phyloP scores from a whole-genome alignment of 2,888 invertebrate genomes.

The Stramonita haemastoma region DNA sequence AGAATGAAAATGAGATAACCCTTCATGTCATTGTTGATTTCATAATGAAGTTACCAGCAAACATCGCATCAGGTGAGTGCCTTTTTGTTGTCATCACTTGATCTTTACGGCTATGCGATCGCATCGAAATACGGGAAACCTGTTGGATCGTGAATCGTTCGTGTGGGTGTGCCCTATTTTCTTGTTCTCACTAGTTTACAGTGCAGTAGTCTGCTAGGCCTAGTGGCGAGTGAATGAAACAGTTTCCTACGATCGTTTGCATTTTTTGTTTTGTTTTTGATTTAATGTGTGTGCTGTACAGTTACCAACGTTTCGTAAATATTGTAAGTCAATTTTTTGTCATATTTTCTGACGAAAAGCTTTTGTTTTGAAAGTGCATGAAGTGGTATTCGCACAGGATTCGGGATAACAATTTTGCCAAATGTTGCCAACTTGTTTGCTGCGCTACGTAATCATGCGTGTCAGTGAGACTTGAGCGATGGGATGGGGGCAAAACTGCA shows the following conservation, averaged over 20 bases:
- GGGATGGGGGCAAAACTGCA: no score
- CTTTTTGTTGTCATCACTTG: not conserved
- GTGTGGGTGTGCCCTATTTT: slow-evolving; percentile 44
- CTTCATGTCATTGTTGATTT: slow-evolving; percentile 40
- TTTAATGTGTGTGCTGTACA: no score
- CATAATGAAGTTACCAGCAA: slow-evolving; percentile 30
- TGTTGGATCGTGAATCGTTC: not conserved
- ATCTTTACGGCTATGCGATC: not conserved
- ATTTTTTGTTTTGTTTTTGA: no score
- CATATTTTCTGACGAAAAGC: no score
- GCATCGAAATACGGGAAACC: not conserved
- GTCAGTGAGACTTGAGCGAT: not conserved
- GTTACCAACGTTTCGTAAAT: no score
- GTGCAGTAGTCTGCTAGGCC: slow-evolving; percentile 34
- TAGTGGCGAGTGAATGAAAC: no score
- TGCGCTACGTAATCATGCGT: slow-evolving; percentile 19
- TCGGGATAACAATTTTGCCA: not conserved
- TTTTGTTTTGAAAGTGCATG: not conserved
- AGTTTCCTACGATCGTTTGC: no score
- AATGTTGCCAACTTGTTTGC: slow-evolving; percentile 21
- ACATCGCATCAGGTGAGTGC: slow-evolving; percentile 29
- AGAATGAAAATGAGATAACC: slow-evolving; percentile 42
- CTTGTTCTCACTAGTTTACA: not conserved
- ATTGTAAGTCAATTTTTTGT: no score
- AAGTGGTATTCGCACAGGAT: not conserved